Evolutionary conservation across 2,797 vertebrate species (phyloP).

Genomic region (Hylomyscus alleni): DNA sequence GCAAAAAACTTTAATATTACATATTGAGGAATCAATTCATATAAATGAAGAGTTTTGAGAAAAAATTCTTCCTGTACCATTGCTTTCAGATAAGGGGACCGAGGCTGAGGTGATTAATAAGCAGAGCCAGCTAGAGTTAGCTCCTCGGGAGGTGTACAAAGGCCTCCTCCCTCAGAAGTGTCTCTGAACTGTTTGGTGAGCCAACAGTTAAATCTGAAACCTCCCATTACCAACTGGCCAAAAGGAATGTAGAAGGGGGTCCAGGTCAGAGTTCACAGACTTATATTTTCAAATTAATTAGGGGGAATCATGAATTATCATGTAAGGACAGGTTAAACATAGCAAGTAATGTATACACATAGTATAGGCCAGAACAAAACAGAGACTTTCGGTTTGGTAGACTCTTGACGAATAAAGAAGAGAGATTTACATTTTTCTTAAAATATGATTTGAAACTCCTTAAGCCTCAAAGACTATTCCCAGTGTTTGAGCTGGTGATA

Average conservation of each 20-base stretch:
- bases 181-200: background rate
- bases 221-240: background rate
- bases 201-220: constrained; percentile 34
- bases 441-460: constrained; percentile 42
- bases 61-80: background rate
- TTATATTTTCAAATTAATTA: constrained; percentile 52
- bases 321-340: background rate
- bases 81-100: background rate
- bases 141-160: background rate
- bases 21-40: background rate
- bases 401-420: background rate
- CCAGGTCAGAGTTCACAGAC: background rate
- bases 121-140: background rate
- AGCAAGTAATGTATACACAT: background rate
- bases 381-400: constrained; percentile 5
- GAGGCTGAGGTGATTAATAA: background rate
- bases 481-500: background rate
- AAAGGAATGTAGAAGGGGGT: background rate
- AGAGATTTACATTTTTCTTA: constrained; percentile 47
- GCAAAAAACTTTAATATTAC: background rate
- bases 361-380: background rate
- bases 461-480: background rate
- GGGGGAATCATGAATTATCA: background rate
- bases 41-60: background rate
- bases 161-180: background rate